A percentile compares a stretch with the other conserved stretches of the same genome.
These are phyloP conservation scores for Caenorhabditis sp. DNA, from an alignment of 2,888 invertebrate genomes.

Conservation along the genomic window DNA sequence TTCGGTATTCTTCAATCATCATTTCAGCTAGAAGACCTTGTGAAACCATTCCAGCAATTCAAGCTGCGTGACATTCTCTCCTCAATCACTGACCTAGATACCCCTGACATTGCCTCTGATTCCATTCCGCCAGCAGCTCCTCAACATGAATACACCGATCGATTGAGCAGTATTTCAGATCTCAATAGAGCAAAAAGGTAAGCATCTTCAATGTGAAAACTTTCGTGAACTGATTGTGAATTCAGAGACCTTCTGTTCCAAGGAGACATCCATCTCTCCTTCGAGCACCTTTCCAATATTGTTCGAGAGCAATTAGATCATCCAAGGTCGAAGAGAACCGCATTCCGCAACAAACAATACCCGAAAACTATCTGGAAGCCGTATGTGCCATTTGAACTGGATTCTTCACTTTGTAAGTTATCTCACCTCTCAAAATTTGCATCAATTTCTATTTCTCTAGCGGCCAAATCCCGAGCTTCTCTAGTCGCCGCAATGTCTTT, in stretches of 20 bases:
- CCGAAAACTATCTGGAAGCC: conserved; percentile 63
- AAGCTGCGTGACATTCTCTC: conserved; percentile 48
- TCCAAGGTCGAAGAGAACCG: conserved; percentile 49
- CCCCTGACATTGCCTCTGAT: conserved; percentile 27
- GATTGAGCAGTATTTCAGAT: conserved; percentile 56
- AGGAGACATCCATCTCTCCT: conserved; percentile 65
- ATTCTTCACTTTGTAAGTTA: conserved; percentile 52
- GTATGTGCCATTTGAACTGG: conserved; percentile 54
- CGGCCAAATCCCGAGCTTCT: conserved; percentile 37
- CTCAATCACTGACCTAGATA: conserved; percentile 35
- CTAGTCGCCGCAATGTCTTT: conserved; percentile 52
- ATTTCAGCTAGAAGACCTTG: conserved; percentile 37
- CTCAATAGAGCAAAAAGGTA: conserved; percentile 54
- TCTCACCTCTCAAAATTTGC: too few relatives aligned
- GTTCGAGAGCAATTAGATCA: conserved; percentile 58
- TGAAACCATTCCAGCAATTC: conserved; percentile 39
- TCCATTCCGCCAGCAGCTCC: neutral
- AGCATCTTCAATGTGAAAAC: neutral
- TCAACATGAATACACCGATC: conserved; percentile 48
- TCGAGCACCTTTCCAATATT: conserved; percentile 55
- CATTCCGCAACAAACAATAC: conserved; percentile 51
- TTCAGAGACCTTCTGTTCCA: conserved; percentile 63
- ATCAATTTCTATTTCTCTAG: too few relatives aligned
- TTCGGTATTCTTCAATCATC: neutral
- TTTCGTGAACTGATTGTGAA: neutral